These are phyloP conservation scores for Dendrolimus houi DNA, from an alignment of 2,888 invertebrate species.

Conservation along the genomic window DNA sequence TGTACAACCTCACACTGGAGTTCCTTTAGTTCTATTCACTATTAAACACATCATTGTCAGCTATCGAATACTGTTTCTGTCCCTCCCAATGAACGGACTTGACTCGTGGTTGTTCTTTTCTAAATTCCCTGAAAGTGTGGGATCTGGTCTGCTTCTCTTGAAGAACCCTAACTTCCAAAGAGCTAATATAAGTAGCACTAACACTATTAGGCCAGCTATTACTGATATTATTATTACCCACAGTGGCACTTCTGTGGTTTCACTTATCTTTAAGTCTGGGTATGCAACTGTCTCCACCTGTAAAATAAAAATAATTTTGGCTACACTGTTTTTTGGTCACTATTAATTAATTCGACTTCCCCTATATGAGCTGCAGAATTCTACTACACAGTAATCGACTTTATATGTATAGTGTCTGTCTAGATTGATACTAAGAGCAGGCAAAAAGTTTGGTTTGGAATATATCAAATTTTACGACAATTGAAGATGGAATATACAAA, in stretches of 20 bases:
- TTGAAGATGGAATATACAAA: too few relatives aligned
- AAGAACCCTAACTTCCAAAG: constrained; percentile 95
- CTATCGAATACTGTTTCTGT: constrained; percentile 67
- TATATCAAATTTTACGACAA: too few relatives aligned
- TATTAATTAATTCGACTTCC: too few relatives aligned
- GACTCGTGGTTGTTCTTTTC: constrained; percentile 84
- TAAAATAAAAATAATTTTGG: constrained; percentile 5
- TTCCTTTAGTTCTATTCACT: constrained; percentile 18
- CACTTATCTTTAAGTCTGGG: constrained; percentile 86
- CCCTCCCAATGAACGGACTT: constrained; percentile 77
- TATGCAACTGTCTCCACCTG: constrained; percentile 90
- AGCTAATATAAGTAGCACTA: constrained; percentile 86
- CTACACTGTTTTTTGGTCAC: too few relatives aligned
- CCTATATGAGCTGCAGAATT: too few relatives aligned
- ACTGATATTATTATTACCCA: constrained; percentile 93
- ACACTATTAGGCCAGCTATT: constrained; percentile 87
- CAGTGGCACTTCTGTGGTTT: constrained; percentile 84
- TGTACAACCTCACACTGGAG: constrained; percentile 23
- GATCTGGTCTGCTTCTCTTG: constrained; percentile 89
- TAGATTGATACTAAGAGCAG: too few relatives aligned
- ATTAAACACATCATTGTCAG: constrained; percentile 27
- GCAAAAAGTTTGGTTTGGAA: too few relatives aligned
- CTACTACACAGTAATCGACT: too few relatives aligned
- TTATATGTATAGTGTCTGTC: too few relatives aligned
- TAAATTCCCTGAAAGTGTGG: constrained; percentile 86